Evolutionary conservation across 2,888 invertebrate species (phyloP), one percentile per base, ranked within the genome.

Genomic region (Xestia sexstrigata): DNA sequence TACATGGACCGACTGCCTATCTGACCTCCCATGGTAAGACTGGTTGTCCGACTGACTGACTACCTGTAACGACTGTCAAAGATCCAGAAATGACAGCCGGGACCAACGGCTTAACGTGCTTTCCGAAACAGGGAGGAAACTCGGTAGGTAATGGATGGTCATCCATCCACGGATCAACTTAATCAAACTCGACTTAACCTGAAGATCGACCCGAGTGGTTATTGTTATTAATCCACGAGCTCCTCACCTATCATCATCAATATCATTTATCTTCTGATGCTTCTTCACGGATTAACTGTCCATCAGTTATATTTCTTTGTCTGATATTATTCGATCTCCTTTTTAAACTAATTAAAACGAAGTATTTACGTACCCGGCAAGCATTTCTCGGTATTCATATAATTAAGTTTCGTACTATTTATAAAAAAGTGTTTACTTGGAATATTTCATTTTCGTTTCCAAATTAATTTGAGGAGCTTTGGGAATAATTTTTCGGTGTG

Each of bases 381-480:
- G n/a, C 39, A 78, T 6, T 70, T 78, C 39, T 65, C 55, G 8
- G 65, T 42, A 70, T 69, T 76, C 68, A 68, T 30, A 63, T 7
- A 69, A 55, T 78, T 65, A 70, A 63, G 15, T 47, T 55, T 39
- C 0, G 15, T 65, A 42, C 47, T 55, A 8, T 65, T 58, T 49
- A 49, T 42, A 17, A n/a, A 58, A 49, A 15, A 23, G 11, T 47
- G 26, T 78, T 70, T 60, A 60, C 71, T 35, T 49, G 49, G 65
- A 78, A 78, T 30, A 71, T 71, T 58, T 66, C 11, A 70, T 78
- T 69, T 69, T 30, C 52, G 65, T 78, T 78, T 78, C 42, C 39
- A 65, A 78, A 78, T 78, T 65, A 42, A 71, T 78, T 78, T 30
- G 23, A 17, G 13, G 11, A 78, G 70, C 42, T 65, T 66, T n/a